Percentiles rank a stretch among this genome's conserved stretches.
These are phyloP conservation scores for Micronisus gabar DNA, from an alignment of 2,113 vertebrate genomes.

Conservation along the genomic window DNA sequence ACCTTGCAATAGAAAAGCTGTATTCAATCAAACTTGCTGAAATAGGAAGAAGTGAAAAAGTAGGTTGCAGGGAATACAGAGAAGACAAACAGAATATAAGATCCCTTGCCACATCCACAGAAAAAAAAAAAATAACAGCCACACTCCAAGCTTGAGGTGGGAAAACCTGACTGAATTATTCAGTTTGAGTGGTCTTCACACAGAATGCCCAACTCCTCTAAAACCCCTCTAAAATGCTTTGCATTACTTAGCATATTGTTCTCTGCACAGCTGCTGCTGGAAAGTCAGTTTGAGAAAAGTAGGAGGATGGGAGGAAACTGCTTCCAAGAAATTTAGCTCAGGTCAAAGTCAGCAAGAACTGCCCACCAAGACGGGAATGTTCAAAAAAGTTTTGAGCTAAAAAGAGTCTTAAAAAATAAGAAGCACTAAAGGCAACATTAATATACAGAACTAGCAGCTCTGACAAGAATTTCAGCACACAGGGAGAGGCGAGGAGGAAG, in stretches of 20 bases:
- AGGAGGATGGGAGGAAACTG: not conserved
- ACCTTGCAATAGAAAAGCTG: not conserved
- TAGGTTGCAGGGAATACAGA: not conserved
- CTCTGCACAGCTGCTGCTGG: not conserved
- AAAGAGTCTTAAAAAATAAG: not conserved
- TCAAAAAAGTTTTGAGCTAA: not conserved
- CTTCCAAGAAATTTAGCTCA: not conserved
- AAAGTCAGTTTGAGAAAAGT: not conserved
- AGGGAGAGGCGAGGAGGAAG: not conserved
- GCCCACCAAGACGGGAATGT: accelerated
- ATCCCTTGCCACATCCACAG: not conserved
- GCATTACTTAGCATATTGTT: not conserved
- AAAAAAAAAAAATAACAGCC: not conserved
- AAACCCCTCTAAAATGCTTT: not conserved
- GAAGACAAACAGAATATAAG: not conserved
- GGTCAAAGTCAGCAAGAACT: not conserved
- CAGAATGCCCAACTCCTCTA: not conserved
- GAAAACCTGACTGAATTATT: not conserved
- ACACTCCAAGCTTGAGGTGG: not conserved
- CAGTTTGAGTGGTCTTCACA: not conserved
- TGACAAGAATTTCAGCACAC: constrained; percentile 31
- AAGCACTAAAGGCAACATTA: not conserved
- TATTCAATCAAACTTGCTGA: not conserved
- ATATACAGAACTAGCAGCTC: not conserved
- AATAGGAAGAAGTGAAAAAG: not conserved